A percentile compares a stretch with the other conserved stretches of the same genome.
Evolutionary conservation across 1,140 invertebrate species (phyloP).

Genomic region (Drosophila equinoxialis): DNA sequence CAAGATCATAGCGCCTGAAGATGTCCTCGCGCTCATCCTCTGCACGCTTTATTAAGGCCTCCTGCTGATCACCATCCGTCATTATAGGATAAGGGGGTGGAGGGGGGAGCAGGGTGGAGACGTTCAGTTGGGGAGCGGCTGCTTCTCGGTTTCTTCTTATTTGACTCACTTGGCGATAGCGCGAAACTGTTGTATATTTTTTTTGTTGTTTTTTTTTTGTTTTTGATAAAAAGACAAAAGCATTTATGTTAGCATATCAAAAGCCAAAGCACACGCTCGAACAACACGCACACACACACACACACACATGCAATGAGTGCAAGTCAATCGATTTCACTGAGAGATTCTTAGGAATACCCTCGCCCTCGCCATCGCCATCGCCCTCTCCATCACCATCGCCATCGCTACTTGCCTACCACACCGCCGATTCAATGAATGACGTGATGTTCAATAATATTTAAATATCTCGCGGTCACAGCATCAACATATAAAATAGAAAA

Average conservation of each 20-base stretch:
- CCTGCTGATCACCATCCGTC: slow-evolving; percentile 73
- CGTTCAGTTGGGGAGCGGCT: slow-evolving; percentile 59
- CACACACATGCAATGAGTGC: slow-evolving; percentile 31
- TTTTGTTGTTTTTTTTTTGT: slow-evolving; percentile 28
- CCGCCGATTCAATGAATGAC: slow-evolving; percentile 49
- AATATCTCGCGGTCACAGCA: slow-evolving; percentile 34
- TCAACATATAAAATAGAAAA: slow-evolving; percentile 23
- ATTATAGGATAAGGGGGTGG: slow-evolving; percentile 40
- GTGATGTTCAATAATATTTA: slow-evolving; percentile 62
- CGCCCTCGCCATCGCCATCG: neutral
- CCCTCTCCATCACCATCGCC: neutral
- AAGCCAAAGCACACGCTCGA: slow-evolving; percentile 28
- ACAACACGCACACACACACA: slow-evolving; percentile 9
- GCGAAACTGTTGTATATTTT: slow-evolving; percentile 57
- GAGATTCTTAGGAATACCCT: slow-evolving; percentile 20
- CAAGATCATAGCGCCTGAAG: slow-evolving; percentile 96
- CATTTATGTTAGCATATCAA: slow-evolving; percentile 59
- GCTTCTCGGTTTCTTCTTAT: slow-evolving; percentile 36
- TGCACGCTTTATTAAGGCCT: slow-evolving; percentile 89
- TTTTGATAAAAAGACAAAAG: slow-evolving; percentile 48
- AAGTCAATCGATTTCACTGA: slow-evolving; percentile 65
- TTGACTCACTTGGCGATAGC: slow-evolving; percentile 56
- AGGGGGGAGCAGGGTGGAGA: slow-evolving; percentile 7
- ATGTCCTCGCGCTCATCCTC: slow-evolving; percentile 96
- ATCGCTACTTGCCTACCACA: neutral